These are phyloP conservation scores for Motacilla tschutschensis DNA, from an alignment of 2,113 vertebrate species.

Conservation along the genomic window DNA sequence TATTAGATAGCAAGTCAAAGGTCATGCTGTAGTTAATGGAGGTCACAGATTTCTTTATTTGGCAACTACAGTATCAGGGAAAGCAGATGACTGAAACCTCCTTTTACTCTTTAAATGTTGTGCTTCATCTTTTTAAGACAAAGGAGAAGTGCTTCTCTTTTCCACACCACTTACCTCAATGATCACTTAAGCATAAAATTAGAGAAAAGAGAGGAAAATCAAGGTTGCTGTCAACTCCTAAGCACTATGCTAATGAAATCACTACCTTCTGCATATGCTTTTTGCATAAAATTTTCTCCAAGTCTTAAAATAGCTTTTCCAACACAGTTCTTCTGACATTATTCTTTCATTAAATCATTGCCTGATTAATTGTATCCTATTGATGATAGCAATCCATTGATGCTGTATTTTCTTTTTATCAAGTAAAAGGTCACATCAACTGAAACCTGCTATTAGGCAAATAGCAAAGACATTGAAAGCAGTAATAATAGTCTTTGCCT, in stretches of 20 bases:
- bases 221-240: constrained; percentile 41
- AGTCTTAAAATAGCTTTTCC: constrained; percentile 65
- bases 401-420: constrained; percentile 60
- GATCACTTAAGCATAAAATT: constrained; percentile 65
- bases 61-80: neutral
- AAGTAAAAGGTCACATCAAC: constrained; percentile 59
- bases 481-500: constrained; percentile 43
- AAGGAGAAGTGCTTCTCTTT: constrained; percentile 32
- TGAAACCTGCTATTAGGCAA: constrained; percentile 65
- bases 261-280: constrained; percentile 30
- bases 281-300: constrained; percentile 52
- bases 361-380: constrained; percentile 64
- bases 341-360: constrained; percentile 66
- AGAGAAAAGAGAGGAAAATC: constrained; percentile 56
- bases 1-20: neutral
- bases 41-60: neutral
- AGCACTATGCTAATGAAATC: constrained; percentile 62
- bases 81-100: neutral
- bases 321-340: constrained; percentile 51
- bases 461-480: constrained; percentile 59
- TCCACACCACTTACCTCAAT: constrained; percentile 44
- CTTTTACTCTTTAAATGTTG: constrained; percentile 16
- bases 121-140: constrained; percentile 38
- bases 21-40: neutral
- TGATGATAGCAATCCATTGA: constrained; percentile 57